phyloP scores from a whole-genome alignment of 2,888 invertebrate genomes.

The Neoitamus cyanurus region DNA sequence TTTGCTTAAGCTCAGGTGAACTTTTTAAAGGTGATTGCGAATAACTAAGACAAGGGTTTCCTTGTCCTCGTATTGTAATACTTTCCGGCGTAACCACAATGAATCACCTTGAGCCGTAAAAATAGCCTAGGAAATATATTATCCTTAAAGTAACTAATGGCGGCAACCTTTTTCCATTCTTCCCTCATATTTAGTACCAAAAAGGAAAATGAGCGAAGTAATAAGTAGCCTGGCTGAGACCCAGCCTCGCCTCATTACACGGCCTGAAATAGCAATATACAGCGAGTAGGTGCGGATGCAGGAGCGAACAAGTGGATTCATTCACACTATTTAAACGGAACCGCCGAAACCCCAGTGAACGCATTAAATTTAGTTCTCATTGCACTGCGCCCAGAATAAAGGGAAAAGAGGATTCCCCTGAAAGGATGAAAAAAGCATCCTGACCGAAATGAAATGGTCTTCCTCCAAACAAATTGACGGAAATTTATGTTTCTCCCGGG shows the following conservation, averaged over 20 bases:
- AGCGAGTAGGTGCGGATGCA: neutral
- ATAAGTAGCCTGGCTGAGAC: neutral
- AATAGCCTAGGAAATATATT: neutral
- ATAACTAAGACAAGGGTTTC: neutral
- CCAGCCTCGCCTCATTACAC: neutral
- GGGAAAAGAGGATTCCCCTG: slow-evolving; percentile 23
- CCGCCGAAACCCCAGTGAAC: slow-evolving; percentile 47
- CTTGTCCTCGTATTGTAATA: neutral
- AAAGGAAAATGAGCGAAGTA: slow-evolving; percentile 19
- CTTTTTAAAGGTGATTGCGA: neutral
- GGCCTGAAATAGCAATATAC: neutral
- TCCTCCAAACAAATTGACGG: slow-evolving; percentile 52
- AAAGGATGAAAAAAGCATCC: slow-evolving; percentile 50
- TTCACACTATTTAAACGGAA: slow-evolving; percentile 45
- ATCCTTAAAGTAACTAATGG: slow-evolving; percentile 12
- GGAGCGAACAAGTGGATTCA: slow-evolving; percentile 15
- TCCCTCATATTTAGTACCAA: slow-evolving; percentile 12
- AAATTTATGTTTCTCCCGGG: slow-evolving; percentile 52
- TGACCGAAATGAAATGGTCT: slow-evolving; percentile 52
- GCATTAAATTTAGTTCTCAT: slow-evolving; percentile 50
- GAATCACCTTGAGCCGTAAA: neutral
- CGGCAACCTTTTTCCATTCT: slow-evolving; percentile 2
- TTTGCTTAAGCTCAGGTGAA: neutral
- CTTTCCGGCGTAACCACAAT: neutral
- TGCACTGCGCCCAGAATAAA: slow-evolving; percentile 32